These are phyloP conservation scores for Zelostemma sp. DNA, from an alignment of 1,140 invertebrate genomes.

Conservation along the genomic window DNA sequence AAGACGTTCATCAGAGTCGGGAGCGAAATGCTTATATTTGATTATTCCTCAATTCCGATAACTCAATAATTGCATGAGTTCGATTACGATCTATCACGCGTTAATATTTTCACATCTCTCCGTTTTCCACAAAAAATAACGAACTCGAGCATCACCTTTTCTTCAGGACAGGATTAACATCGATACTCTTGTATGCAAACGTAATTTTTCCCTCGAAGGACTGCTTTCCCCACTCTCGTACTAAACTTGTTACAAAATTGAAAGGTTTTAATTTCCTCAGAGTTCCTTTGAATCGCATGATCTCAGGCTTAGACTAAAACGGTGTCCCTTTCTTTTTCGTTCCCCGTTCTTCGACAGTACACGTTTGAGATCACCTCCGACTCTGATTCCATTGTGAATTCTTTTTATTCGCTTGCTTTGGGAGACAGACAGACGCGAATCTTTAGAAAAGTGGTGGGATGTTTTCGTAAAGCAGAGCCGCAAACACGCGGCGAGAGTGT, in stretches of 20 bases:
- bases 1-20: conserved; percentile 68
- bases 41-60: conserved; percentile 69
- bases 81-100: conserved; percentile 17
- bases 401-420: conserved; percentile 61
- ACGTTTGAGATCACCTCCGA: conserved; percentile 36
- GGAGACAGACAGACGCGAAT: conserved; percentile 54
- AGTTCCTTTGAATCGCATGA: not conserved
- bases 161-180: not conserved
- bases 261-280: no score
- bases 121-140: no score
- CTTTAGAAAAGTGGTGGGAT: conserved; percentile 30
- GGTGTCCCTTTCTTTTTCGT: not conserved
- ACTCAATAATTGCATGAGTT: conserved; percentile 55
- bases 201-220: not conserved
- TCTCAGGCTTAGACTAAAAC: no score
- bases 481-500: conserved; percentile 30
- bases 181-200: not conserved
- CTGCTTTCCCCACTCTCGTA: not conserved
- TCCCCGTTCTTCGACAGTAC: conserved; percentile 6
- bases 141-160: not conserved
- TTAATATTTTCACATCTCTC: no score
- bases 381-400: conserved; percentile 60
- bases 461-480: conserved; percentile 24
- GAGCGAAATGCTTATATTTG: conserved; percentile 68
- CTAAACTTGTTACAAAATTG: no score